Evolutionary conservation across 2,797 vertebrate species (phyloP).

Genomic region (Amniataba percoides): DNA sequence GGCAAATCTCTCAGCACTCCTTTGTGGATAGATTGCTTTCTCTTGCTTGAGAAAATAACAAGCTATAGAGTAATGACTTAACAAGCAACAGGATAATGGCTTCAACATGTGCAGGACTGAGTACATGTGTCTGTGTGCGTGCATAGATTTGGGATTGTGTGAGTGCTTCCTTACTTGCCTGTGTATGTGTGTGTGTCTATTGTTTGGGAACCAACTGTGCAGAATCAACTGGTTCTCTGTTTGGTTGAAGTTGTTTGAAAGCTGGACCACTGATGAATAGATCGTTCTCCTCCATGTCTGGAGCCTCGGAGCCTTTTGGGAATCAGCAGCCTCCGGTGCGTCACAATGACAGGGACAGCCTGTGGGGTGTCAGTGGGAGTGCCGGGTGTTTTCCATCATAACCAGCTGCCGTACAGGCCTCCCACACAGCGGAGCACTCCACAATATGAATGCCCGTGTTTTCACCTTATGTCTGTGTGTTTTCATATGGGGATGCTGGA

Average conservation of each 20-base stretch:
- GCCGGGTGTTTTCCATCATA: conserved; percentile 81
- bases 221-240: conserved; percentile 70
- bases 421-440: conserved; percentile 62
- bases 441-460: conserved; percentile 22
- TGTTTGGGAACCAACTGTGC: conserved; percentile 76
- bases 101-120: conserved; percentile 83
- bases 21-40: conserved; percentile 84
- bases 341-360: conserved; percentile 75
- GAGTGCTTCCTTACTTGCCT: conserved; percentile 58
- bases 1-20: conserved; percentile 86
- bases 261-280: conserved; percentile 68
- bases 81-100: conserved; percentile 87
- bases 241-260: conserved; percentile 78
- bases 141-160: conserved; percentile 53
- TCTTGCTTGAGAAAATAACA: conserved; percentile 87
- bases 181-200: conserved; percentile 56
- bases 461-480: conserved; percentile 51
- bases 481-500: conserved; percentile 49
- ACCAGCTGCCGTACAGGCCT: conserved; percentile 78
- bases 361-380: conserved; percentile 69
- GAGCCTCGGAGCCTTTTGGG: conserved; percentile 61
- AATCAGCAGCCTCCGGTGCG: conserved; percentile 51
- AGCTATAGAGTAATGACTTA: conserved; percentile 88
- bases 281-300: conserved; percentile 57
- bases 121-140: conserved; percentile 67